Base-by-base conservation (phyloP, 2,797 vertebrate species). In the Hemitrygon akajei region DNA sequence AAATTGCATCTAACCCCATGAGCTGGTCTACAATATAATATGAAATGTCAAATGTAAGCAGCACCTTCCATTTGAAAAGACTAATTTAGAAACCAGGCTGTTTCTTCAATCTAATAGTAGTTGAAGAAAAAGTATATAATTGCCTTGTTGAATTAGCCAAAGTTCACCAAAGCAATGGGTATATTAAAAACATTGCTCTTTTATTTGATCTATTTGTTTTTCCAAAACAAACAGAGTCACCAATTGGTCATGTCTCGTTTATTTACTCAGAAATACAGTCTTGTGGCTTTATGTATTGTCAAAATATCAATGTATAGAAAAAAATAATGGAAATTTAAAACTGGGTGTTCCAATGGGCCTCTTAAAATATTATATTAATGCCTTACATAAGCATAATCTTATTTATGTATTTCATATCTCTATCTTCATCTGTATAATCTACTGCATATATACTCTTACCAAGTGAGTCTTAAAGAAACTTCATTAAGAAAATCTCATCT, bases 1-100 rank as follows among this genome's bases (percentile, higher is more conserved):
- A 69, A 89, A 89, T 89, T 66, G n/a, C 86, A 66, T 37, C 86
- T 89, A 89, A 89, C 86, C 86, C 86, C 60, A 89, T 37, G 60
- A 89, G n/a, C 86, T 69, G 86, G 86, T 89, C 58, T 63, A 89
- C 60, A 69, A 69, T 89, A 89, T 37, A 89, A 89, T 69, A 69
- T 69, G 86, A 89, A 69, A 69, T 69, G 86, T 89, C 86, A 89
- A 69, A 69, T 89, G 63, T 89, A 89, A 89, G 60, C 60, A 89
- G 86, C 60, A 89, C 86, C 86, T 66, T 69, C 30, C 86, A 89
- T 60, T 69, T 89, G 86, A 89, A 89, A 89, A 89, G 86, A 69
- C 86, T 69, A 89, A 89, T 89, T 89, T 89, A 69, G 60, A 89
- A 89, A 20, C 86, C 86, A 89, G 86, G 22, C 63, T 89, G 60